Base-by-base conservation (phyloP, 2,888 invertebrate species). In the Pristionchus maxplancki region DNA sequence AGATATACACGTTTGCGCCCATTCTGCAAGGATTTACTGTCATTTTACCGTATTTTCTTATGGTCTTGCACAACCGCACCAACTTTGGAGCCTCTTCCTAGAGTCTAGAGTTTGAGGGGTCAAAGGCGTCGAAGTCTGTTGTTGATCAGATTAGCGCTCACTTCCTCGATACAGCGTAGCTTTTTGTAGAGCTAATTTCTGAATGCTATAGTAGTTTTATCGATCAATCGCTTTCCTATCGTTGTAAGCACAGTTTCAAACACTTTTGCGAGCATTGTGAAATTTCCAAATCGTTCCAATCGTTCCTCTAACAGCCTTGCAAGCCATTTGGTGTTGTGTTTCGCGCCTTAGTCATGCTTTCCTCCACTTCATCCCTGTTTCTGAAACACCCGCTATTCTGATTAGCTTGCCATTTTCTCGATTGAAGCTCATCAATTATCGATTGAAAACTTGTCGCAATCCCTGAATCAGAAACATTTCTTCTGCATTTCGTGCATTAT, bases 281-380 rank as follows among this genome's bases (percentile, higher is more conserved):
- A 71, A 71, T 20, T 24, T 15, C 71, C 8, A 20, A 71, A 71
- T 40, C 64, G 34, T 71, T 20, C 20, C 37, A 64, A 15, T 31
- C 31, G 64, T 44, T 48, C 78, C 78, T 78, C 44, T 44, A 78
- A 78, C 40, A 74, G 40, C 20, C 6, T 11, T 58, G 71, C 71
- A 24, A 20, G 44, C 78, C 9, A 28, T 31, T 48, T 78, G 28
- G 40, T 6, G 8, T 37, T 4, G 44, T 28, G n/a, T 78, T 58
- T 78, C 78, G 44, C 78, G 9, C 28, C 44, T 78, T 78, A 78
- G 78, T 48, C 85, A 48, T 40, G 64, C 64, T 64, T 15, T 62
- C n/a, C 64, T 28, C 20, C 64, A 4, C 40, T 44, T 3, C 8
- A 13, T 67, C 31, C 8, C 31, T 67, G 28, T 34, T 67, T 67